Evolutionary conservation across 2,888 invertebrate genomes (phyloP).

Genomic region (Apamea monoglypha): DNA sequence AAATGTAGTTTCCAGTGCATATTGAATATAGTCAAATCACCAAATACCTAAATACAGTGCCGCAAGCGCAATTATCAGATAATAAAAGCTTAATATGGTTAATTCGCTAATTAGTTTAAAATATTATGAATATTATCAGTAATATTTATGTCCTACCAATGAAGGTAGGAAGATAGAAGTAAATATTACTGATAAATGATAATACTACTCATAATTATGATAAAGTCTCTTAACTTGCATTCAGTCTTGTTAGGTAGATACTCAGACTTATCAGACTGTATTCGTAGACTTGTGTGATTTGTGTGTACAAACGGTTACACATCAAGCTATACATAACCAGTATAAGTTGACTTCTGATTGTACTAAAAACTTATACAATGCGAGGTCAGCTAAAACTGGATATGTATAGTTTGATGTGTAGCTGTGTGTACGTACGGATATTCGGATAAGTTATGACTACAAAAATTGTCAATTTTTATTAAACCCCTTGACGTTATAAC

Average conservation of each 20-base stretch:
- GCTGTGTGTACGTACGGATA: not conserved
- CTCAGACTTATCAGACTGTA: not conserved
- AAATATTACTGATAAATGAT: too few species aligned
- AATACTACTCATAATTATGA: not conserved
- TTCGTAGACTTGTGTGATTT: not conserved
- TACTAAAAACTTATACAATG: too few species aligned
- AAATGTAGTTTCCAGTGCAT: not conserved
- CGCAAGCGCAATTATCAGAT: slow-evolving; percentile 3
- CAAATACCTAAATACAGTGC: not conserved
- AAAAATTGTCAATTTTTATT: too few species aligned
- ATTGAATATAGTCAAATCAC: not conserved
- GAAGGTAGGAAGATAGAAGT: too few species aligned
- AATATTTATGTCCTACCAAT: not conserved
- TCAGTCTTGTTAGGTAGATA: not conserved
- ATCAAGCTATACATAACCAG: too few species aligned
- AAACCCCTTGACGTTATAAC: too few species aligned
- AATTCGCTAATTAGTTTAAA: not conserved
- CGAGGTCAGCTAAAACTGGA: too few species aligned
- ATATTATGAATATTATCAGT: slow-evolving; percentile 2
- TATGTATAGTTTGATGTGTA: too few species aligned
- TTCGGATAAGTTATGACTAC: not conserved
- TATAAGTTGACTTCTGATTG: too few species aligned
- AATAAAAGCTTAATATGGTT: not conserved
- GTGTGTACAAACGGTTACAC: too few species aligned
- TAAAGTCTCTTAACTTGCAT: not conserved